Percentiles rank a stretch among this genome's conserved stretches.
These are phyloP conservation scores for Reticulitermes speratus DNA, from an alignment of 1,140 invertebrate species.

Conservation along the genomic window DNA sequence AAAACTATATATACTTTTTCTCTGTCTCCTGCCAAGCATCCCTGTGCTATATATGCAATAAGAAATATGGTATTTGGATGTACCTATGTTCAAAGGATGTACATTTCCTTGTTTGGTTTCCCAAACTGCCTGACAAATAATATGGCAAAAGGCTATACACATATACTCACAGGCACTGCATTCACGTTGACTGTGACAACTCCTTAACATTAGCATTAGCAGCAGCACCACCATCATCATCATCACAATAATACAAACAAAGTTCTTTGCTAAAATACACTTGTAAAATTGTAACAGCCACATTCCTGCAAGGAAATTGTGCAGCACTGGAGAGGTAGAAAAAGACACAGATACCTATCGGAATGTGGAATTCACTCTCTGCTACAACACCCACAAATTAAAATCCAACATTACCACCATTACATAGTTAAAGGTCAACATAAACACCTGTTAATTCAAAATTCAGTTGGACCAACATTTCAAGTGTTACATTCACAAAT, in stretches of 20 bases:
- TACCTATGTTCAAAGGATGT: not conserved
- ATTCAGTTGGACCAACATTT: conserved; percentile 16
- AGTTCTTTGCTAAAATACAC: not conserved
- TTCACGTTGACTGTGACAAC: not conserved
- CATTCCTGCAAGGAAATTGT: not conserved
- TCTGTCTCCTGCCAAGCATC: too few species aligned
- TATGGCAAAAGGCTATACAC: not conserved
- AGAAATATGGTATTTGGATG: not conserved
- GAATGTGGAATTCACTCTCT: conserved; percentile 6
- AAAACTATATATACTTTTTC: too few species aligned
- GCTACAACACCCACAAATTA: not conserved
- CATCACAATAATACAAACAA: not conserved
- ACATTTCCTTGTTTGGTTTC: not conserved
- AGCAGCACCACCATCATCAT: not conserved
- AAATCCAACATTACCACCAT: not conserved
- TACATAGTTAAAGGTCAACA: not conserved
- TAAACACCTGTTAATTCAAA: not conserved
- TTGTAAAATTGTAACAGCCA: not conserved
- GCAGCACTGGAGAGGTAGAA: not conserved
- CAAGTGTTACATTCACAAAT: not conserved
- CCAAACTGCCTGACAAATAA: not conserved
- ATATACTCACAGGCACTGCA: not conserved
- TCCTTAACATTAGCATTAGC: not conserved
- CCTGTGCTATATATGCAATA: too few species aligned
- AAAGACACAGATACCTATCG: not conserved